Conservation (phyloP, 1,140 invertebrate species). For the Stegodyphus mimosarum region DNA sequence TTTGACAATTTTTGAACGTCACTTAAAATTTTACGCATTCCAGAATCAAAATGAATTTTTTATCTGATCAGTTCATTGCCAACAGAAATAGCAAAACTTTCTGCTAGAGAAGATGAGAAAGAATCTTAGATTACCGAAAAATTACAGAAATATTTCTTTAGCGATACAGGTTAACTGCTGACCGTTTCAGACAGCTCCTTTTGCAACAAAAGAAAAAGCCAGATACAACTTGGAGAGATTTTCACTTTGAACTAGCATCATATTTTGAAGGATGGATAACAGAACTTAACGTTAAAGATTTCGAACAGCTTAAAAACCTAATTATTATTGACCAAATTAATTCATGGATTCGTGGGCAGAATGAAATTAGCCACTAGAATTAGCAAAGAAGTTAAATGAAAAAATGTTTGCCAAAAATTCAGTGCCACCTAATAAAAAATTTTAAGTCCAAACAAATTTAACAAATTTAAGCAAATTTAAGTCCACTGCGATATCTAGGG, state of each 20-base stretch:
- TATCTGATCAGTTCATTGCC: conserved; percentile 7
- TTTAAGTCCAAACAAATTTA: not conserved
- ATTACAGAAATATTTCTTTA: conserved; percentile 1
- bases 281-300: not conserved
- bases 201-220: not conserved
- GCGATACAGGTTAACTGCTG: conserved; percentile 2
- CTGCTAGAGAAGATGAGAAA: conserved; percentile 6
- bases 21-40: not conserved
- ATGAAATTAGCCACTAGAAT: not conserved
- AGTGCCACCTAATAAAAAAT: not conserved
- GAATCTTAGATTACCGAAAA: conserved; percentile 1
- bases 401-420: not conserved
- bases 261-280: not conserved
- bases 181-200: not conserved
- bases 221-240: conserved; percentile 3
- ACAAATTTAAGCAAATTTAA: not conserved
- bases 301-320: not conserved
- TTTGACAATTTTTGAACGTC: conserved; percentile 3
- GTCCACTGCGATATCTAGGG: not conserved
- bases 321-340: not conserved
- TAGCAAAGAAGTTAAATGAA: not conserved
- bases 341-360: not conserved
- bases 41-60: not conserved
- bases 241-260: not conserved
- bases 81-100: conserved; percentile 7